Evolutionary conservation across 2,797 vertebrate genomes (phyloP), one percentile per base, ranked within the genome.

Genomic region (Epinephelus coioides): DNA sequence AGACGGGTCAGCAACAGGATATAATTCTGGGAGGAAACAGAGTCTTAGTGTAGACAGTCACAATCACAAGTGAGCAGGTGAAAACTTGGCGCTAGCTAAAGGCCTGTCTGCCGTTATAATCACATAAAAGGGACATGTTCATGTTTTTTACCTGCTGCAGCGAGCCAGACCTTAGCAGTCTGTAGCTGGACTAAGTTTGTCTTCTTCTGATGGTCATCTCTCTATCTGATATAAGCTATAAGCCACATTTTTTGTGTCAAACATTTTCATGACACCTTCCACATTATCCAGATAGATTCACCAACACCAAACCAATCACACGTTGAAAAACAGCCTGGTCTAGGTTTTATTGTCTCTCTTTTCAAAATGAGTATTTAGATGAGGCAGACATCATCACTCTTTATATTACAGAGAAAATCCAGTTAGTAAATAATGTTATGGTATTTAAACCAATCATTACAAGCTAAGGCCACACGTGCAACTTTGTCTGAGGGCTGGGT

Each of bases 1-100:
- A 69, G 69, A 40, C 3, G 10, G 46, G 57, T 81, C 63, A 47
- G 67, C 3, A 46, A 23, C 50, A 73, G 25, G 71, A 76, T 59
- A 25, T 47, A 8, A 69, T 6, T 27, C 57, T 71, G 30, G 13
- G n/a, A 50, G 43, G 34, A 66, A 59, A 40, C 38, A 17, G 23
- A 47, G 25, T 8, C 6, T 55, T 46, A 10, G 38, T 54, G 65
- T 50, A 51, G 13, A 73, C 8, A 6, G n/a, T 30, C 34, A 60
- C 19, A 25, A 53, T 5, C 17, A 54, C 9, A 71, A 27, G 49
- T 40, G 6, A 57, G 34, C 27, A 54, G 44, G 53, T 51, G 40
- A 61, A 73, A 72, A 53, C 27, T 6, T n/a, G 11, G 13, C 25
- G 50, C 44, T 5, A 9, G 21, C 15, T 15, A 6, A 44, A 59